These are phyloP conservation scores for Cydia pomonella DNA, from an alignment of 1,140 invertebrate species.

Conservation along the genomic window DNA sequence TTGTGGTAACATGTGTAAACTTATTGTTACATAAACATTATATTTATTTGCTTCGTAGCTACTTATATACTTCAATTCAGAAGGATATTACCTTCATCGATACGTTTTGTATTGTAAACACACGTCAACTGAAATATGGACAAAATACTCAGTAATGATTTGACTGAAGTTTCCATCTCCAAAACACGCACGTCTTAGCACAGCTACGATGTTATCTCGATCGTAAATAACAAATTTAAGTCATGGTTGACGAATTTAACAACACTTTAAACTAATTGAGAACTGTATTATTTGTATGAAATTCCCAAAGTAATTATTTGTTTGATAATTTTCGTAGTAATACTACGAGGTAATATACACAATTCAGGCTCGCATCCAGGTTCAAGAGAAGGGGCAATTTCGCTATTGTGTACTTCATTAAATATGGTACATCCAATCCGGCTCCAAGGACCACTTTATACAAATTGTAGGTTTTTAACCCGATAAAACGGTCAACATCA, in stretches of 20 bases:
- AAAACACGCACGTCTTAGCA: neutral
- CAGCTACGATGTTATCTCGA: neutral
- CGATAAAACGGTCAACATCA: too few species aligned
- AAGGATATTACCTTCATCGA: neutral
- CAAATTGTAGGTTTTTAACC: too few species aligned
- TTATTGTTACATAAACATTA: too few species aligned
- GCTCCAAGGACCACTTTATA: too few species aligned
- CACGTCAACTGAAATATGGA: neutral
- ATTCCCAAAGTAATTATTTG: neutral
- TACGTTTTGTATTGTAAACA: neutral
- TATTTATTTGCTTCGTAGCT: too few species aligned
- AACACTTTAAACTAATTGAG: neutral
- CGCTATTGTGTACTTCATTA: too few species aligned
- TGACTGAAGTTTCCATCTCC: neutral
- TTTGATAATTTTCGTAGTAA: neutral
- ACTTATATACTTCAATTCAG: too few species aligned
- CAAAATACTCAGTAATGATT: neutral
- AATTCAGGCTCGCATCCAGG: too few species aligned
- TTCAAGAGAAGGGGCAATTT: too few species aligned
- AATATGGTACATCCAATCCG: too few species aligned
- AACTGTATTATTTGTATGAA: neutral
- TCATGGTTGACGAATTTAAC: conserved; percentile 1
- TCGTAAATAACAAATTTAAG: neutral
- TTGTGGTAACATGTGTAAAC: too few species aligned
- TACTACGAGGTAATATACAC: too few species aligned